phyloP scores from a whole-genome alignment of 2,113 vertebrate genomes.

The Euleptes europaea region DNA sequence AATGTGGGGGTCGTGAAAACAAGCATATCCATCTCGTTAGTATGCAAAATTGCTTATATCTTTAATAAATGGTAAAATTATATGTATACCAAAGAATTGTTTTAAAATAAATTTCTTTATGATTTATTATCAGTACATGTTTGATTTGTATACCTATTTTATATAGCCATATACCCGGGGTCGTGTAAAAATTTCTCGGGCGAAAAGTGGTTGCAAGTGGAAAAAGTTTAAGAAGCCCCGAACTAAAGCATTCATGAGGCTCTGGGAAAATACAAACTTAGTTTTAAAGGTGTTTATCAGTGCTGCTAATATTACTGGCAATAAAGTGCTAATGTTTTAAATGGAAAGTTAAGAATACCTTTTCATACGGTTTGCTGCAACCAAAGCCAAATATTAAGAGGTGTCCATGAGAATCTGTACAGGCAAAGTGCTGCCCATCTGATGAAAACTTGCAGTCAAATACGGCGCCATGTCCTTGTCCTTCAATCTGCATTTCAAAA shows the following conservation, averaged over 20 bases:
- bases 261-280: neutral
- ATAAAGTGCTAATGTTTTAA: neutral
- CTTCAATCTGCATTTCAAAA: slow-evolving; percentile 85
- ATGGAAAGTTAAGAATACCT: slow-evolving; percentile 75
- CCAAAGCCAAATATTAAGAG: slow-evolving; percentile 96
- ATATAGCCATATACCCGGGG: too few species aligned
- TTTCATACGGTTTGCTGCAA: slow-evolving; percentile 91
- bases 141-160: too few species aligned
- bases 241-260: neutral
- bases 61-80: too few species aligned
- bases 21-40: too few species aligned
- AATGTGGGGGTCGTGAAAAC: too few species aligned
- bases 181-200: too few species aligned
- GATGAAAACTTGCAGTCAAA: slow-evolving; percentile 98
- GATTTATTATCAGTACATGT: too few species aligned
- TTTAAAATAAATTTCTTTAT: too few species aligned
- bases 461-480: slow-evolving; percentile 95
- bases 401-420: slow-evolving; percentile 97
- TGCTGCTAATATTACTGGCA: neutral
- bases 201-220: too few species aligned
- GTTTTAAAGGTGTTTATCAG: neutral
- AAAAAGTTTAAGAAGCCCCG: too few species aligned
- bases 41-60: too few species aligned
- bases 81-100: too few species aligned
- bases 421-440: slow-evolving; percentile 94